A percentile compares a stretch with the other conserved stretches of the same genome.
These are phyloP conservation scores for Phycodurus eques DNA, from an alignment of 2,113 vertebrate species.

Conservation along the genomic window DNA sequence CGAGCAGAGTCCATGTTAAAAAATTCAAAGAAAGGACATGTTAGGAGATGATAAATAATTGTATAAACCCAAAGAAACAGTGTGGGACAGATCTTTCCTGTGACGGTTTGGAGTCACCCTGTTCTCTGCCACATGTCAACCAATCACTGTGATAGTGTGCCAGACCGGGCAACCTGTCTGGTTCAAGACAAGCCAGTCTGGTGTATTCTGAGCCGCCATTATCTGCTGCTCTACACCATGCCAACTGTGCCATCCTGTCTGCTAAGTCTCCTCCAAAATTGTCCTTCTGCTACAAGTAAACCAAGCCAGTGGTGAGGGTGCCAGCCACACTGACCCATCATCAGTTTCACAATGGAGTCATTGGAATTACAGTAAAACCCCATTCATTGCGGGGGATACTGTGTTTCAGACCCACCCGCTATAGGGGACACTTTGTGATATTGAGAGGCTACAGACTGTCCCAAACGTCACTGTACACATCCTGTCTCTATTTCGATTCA, in stretches of 20 bases:
- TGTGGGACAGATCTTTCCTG: constrained; percentile 10
- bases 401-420: neutral
- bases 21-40: neutral
- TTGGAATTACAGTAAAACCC: neutral
- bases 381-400: constrained; percentile 32
- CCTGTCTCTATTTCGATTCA: neutral
- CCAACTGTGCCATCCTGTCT: constrained; percentile 70
- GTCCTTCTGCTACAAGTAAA: constrained; percentile 62
- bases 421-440: neutral
- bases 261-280: constrained; percentile 60
- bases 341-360: constrained; percentile 5
- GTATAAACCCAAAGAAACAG: neutral
- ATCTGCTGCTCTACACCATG: constrained; percentile 37
- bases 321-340: constrained; percentile 59
- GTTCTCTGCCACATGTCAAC: constrained; percentile 11
- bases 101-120: neutral
- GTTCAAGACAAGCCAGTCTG: constrained; percentile 49
- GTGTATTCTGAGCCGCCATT: constrained; percentile 50
- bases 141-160: constrained; percentile 14
- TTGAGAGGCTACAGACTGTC: neutral
- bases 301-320: constrained; percentile 46
- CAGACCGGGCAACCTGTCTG: constrained; percentile 48
- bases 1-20: constrained; percentile 26
- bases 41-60: neutral
- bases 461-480: neutral